Conservation (phyloP, 2,888 invertebrate species). For the Chirona hameri region DNA sequence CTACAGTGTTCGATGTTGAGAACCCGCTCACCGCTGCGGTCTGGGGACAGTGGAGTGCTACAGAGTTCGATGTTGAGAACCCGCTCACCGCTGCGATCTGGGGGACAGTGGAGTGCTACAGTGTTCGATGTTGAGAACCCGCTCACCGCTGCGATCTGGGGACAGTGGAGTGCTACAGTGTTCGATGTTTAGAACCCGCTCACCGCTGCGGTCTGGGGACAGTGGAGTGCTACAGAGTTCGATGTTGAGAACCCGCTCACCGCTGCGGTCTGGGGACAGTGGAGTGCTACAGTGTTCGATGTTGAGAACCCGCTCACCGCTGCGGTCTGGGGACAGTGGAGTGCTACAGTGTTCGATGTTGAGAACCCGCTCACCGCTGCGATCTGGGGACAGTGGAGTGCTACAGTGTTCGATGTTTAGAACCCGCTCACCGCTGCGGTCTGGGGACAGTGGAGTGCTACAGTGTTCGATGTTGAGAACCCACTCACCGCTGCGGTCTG, state of each 20-base stretch:
- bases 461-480: too few species aligned
- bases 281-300: too few species aligned
- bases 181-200: neutral
- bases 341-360: too few species aligned
- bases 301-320: constrained; percentile 31
- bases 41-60: too few species aligned
- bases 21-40: constrained; percentile 35
- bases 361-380: constrained; percentile 33
- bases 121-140: too few species aligned
- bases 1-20: too few species aligned
- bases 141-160: constrained; percentile 43
- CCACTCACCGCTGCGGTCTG: constrained; percentile 37
- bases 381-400: constrained; percentile 47
- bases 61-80: too few species aligned
- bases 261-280: constrained; percentile 44
- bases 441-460: too few species aligned
- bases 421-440: constrained; percentile 35
- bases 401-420: too few species aligned
- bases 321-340: constrained; percentile 45
- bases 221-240: too few species aligned
- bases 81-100: constrained; percentile 37
- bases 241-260: constrained; percentile 30
- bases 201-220: constrained; percentile 44
- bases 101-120: too few species aligned
- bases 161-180: too few species aligned